phyloP scores from a whole-genome alignment of 2,888 invertebrate genomes.

The Ectemnius cavifrons region DNA sequence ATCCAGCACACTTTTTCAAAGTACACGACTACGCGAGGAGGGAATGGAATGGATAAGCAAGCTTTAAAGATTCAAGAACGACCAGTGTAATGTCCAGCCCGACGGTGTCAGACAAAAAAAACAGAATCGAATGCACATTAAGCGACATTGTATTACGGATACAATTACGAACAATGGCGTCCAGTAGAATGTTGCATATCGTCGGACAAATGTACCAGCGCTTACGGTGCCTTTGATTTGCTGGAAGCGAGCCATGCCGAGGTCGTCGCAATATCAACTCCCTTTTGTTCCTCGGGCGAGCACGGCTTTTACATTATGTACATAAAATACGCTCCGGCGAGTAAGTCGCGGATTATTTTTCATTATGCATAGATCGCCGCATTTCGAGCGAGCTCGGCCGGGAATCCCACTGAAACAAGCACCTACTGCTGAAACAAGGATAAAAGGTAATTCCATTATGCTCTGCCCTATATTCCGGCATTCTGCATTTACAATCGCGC shows the following conservation, averaged over 20 bases:
- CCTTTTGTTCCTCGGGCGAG: conserved; percentile 29
- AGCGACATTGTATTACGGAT: conserved; percentile 6
- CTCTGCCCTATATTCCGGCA: too few relatives aligned
- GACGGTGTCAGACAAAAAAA: background rate
- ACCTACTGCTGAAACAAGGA: too few relatives aligned
- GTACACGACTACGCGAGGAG: background rate
- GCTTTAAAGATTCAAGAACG: background rate
- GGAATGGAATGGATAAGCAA: background rate
- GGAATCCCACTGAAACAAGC: too few relatives aligned
- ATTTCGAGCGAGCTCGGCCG: conserved; percentile 4
- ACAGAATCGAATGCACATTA: conserved; percentile 10
- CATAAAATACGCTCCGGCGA: conserved; percentile 4
- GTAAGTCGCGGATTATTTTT: conserved; percentile 20
- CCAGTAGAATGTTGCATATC: conserved; percentile 15
- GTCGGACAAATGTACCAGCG: conserved; percentile 19
- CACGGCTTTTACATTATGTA: conserved; percentile 20
- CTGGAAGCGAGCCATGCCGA: conserved; percentile 42
- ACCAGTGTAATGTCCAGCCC: background rate
- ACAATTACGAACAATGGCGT: background rate
- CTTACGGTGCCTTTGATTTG: conserved; percentile 28
- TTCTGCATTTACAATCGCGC: too few relatives aligned
- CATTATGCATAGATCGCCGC: conserved; percentile 16
- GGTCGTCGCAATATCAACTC: conserved; percentile 19
- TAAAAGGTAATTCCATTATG: too few relatives aligned
- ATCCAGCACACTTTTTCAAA: background rate